phyloP scores from a whole-genome alignment of 2,888 invertebrate genomes.

The Campoletis raptor region DNA sequence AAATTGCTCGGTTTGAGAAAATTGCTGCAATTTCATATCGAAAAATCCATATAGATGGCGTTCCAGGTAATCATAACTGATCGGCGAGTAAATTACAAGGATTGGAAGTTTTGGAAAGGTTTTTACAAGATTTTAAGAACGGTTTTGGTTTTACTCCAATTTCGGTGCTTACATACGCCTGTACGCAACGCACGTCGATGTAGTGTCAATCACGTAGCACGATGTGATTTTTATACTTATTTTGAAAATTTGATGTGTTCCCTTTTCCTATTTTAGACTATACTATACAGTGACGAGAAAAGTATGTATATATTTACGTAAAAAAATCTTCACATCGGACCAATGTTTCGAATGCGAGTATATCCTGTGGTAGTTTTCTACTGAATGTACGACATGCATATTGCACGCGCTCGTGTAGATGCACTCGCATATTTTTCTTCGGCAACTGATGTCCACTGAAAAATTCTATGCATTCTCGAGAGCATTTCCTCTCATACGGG shows the following conservation, averaged over 20 bases:
- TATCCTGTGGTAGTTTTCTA: constrained; percentile 1
- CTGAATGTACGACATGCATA: constrained; percentile 28
- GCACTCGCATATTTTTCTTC: constrained; percentile 22
- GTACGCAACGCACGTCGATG: background rate
- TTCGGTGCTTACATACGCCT: background rate
- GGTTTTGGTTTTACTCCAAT: background rate
- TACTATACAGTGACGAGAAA: background rate
- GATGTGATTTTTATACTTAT: background rate
- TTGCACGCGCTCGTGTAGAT: constrained; percentile 24
- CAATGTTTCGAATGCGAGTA: constrained; percentile 14
- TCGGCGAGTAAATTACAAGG: background rate
- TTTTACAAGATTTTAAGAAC: background rate
- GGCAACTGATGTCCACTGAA: constrained; percentile 62
- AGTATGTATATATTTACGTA: constrained; percentile 12
- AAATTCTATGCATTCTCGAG: constrained; percentile 71
- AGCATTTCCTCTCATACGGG: constrained; percentile 52
- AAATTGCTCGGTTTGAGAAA: too few species aligned
- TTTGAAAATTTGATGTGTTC: constrained; percentile 4
- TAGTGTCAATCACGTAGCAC: background rate
- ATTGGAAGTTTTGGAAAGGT: background rate
- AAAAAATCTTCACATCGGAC: background rate
- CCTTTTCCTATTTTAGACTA: background rate
- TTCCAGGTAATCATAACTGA: background rate
- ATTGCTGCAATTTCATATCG: background rate
- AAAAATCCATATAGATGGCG: background rate